Percentiles rank a stretch among this genome's conserved stretches.
These are phyloP conservation scores for Pogonus chalceus DNA, from an alignment of 1,140 invertebrate species.

Conservation along the genomic window DNA sequence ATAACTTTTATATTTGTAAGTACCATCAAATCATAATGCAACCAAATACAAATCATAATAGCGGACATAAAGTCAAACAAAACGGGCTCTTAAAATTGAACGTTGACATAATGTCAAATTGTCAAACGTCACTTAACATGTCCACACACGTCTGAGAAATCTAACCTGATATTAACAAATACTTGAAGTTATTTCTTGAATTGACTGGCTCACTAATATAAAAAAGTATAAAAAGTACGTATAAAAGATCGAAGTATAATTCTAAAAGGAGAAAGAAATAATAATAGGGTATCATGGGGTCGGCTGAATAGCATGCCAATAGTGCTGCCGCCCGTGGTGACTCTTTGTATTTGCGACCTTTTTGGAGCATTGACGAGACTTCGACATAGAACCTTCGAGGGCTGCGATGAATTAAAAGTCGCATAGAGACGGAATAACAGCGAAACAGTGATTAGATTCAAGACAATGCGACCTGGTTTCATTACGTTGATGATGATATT, in stretches of 20 bases:
- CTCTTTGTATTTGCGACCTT: neutral
- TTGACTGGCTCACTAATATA: no score
- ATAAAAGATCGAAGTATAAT: slow-evolving; percentile 1
- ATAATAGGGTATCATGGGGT: slow-evolving; percentile 8
- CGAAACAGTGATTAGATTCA: neutral
- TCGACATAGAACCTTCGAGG: neutral
- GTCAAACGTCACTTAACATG: no score
- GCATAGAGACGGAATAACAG: neutral
- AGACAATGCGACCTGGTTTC: neutral
- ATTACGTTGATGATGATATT: neutral
- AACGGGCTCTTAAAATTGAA: no score
- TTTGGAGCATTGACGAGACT: neutral
- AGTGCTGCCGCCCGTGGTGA: neutral
- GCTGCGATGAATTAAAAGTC: neutral
- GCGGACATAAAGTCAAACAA: no score
- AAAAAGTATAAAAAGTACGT: no score
- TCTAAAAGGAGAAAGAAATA: slow-evolving; percentile 5
- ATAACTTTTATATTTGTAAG: no score
- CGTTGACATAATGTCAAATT: no score
- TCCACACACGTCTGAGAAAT: no score
- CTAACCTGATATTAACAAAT: no score
- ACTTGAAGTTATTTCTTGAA: no score
- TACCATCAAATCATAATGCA: no score
- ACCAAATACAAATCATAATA: no score
- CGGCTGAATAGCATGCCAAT: slow-evolving; percentile 8